Evolutionary conservation across 2,113 vertebrate genomes (phyloP), one percentile per base, ranked within the genome.

Genomic region (Eubucco bourcierii): DNA sequence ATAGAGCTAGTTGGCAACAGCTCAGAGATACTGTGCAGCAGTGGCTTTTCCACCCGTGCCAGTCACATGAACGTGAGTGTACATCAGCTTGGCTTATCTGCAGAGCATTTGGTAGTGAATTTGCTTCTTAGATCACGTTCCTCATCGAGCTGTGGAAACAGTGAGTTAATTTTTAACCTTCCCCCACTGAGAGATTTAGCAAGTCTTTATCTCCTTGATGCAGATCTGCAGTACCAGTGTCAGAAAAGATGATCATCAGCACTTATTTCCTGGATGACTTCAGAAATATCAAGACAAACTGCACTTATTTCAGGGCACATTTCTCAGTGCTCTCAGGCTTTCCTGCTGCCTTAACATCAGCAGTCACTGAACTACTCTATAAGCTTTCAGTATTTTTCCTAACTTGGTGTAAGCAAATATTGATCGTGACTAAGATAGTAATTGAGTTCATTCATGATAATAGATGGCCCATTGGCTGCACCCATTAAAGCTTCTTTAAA

Each of bases 381-480:
- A 91, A 95, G 93, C 92, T 96, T 94, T 95, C 92, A 94, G 94
- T 94, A 93, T 92, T 95, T 96, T 96, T 96, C 84, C 83, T 90
- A 96, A 92, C 84, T 95, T 90, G 46, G 70, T 94, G 73, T 94
- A 97, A 96, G 95, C 91, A 97, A 97, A 97, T 97, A 97, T 95
- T 97, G 97, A 97, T 97, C 14, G 23, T 97, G 95, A 96, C 94
- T 77, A 56, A 88, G 95, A 95, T 86, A 94, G 92, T 88, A 97
- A 97, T 95, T 94, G 94, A 96, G 87, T 96, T 94, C 91, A 94
- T 96, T 96, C 94, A 94, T 90, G 94, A 94, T 96, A 97, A 97
- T 96, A 96, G 93, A 97, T 96, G 84, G 93, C 77, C 94, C 88
- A 90, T 92, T 96, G 97, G 92, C 90, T 94, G 88, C 93, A 82